phyloP scores from a whole-genome alignment of 2,797 vertebrate species.

The Coluber constrictor region DNA sequence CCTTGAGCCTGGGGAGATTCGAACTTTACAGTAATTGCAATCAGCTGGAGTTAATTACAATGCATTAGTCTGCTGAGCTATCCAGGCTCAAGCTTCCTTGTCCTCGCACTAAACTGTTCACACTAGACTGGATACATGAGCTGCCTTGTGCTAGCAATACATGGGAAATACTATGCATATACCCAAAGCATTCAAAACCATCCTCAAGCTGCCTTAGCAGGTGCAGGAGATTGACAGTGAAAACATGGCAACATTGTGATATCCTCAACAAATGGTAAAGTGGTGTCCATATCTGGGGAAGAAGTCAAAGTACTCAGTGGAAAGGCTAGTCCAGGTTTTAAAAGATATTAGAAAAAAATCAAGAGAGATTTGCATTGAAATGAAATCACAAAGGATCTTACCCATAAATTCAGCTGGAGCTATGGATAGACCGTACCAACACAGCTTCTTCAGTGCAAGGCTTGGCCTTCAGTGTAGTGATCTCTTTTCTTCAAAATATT shows the following conservation, averaged over 20 bases:
- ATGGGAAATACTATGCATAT: background rate
- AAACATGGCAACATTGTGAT: background rate
- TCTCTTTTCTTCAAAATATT: conserved; percentile 9
- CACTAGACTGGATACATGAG: background rate
- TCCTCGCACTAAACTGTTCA: background rate
- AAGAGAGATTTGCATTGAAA: background rate
- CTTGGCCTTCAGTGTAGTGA: rapidly evolving
- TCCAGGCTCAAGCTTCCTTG: background rate
- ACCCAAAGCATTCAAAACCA: background rate
- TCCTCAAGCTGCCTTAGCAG: background rate
- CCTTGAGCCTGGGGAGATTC: too few species aligned
- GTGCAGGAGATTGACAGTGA: background rate
- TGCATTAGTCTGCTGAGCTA: too few species aligned
- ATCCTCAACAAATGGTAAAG: background rate
- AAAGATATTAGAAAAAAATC: background rate
- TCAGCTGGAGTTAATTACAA: too few species aligned
- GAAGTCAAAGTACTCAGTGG: background rate
- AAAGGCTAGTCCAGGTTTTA: background rate
- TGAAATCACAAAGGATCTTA: background rate
- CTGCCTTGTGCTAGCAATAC: background rate
- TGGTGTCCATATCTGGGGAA: background rate
- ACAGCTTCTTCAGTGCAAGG: background rate
- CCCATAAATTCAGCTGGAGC: background rate
- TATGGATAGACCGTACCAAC: background rate
- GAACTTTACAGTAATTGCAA: too few species aligned